Evolutionary conservation across 1,140 invertebrate genomes (phyloP).

Genomic region (Notospermus geniculatus): DNA sequence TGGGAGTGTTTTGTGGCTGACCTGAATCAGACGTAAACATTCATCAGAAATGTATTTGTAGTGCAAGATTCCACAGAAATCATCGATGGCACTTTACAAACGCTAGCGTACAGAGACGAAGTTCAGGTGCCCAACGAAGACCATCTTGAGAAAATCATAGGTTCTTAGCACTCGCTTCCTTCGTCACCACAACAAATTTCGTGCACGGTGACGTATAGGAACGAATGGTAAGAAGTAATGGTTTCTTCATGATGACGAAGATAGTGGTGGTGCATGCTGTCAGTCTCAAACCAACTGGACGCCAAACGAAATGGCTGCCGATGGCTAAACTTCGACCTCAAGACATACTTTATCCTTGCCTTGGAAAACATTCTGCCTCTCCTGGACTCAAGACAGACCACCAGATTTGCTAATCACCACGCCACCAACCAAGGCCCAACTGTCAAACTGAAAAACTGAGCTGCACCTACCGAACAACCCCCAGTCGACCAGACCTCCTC

Average conservation of each 20-base stretch:
- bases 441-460: neutral
- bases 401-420: no score
- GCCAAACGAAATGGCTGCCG: neutral
- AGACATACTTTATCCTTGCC: neutral
- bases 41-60: neutral
- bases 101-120: neutral
- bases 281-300: neutral
- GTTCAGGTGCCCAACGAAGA: no score
- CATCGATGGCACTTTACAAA: neutral
- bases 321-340: neutral
- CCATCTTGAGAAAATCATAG: no score
- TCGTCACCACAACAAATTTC: no score
- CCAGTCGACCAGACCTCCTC: constrained; percentile 31
- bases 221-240: no score
- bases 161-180: no score
- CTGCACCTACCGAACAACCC: constrained; percentile 33
- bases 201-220: no score
- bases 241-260: no score
- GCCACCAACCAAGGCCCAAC: neutral
- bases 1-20: constrained; percentile 26
- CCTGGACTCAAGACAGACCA: no score
- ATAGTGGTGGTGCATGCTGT: no score
- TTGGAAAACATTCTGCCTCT: no score
- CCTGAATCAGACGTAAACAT: constrained; percentile 20
- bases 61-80: neutral